phyloP scores from a whole-genome alignment of 2,113 vertebrate genomes.

The Notiomystis cincta region DNA sequence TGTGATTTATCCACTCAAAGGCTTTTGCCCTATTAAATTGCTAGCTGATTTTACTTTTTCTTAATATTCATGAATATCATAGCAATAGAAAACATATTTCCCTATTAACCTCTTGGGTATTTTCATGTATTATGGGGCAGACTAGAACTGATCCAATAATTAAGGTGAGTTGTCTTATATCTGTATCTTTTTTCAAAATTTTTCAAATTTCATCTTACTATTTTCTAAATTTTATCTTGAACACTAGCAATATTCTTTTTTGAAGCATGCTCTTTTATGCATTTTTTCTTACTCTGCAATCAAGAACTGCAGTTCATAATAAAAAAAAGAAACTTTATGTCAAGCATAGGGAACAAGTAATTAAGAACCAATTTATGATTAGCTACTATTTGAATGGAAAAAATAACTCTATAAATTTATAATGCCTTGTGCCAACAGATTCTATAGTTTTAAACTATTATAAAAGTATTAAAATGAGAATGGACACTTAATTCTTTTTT shows the following conservation, averaged over 20 bases:
- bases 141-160: background rate
- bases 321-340: background rate
- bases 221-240: background rate
- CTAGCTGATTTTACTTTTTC: background rate
- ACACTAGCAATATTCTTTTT: background rate
- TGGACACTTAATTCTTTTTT: background rate
- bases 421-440: background rate
- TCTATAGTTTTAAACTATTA: background rate
- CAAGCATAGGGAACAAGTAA: background rate
- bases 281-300: background rate
- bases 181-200: background rate
- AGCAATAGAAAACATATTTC: background rate
- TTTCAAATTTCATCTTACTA: background rate
- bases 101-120: background rate
- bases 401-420: background rate
- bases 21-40: background rate
- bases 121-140: background rate
- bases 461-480: background rate
- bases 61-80: background rate
- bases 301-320: background rate
- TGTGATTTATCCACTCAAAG: background rate
- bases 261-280: background rate
- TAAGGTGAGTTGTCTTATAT: background rate
- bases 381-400: background rate
- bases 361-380: background rate